These are phyloP conservation scores for Gasterosteus aculeatus DNA, from an alignment of 2,113 vertebrate genomes.

Conservation along the genomic window DNA sequence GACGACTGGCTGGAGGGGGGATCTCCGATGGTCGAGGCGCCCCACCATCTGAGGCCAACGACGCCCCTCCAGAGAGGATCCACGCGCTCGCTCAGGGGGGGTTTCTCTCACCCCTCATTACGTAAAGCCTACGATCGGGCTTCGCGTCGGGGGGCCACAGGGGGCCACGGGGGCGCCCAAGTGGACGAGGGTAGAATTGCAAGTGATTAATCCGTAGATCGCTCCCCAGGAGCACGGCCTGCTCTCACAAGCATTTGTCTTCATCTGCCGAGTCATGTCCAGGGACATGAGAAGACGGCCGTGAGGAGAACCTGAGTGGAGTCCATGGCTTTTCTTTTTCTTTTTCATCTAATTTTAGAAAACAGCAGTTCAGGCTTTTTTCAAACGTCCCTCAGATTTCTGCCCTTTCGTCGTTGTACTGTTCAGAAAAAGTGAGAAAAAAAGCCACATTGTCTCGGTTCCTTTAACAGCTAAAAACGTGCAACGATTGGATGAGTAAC, in stretches of 20 bases:
- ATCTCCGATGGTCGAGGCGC: slow-evolving; percentile 55
- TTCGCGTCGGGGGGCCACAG: slow-evolving; percentile 64
- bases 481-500: slow-evolving; percentile 51
- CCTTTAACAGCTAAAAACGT: slow-evolving; percentile 52
- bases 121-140: background rate
- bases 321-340: background rate
- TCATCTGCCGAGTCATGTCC: slow-evolving; percentile 77
- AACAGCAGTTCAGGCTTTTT: slow-evolving; percentile 1
- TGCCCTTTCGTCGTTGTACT: slow-evolving; percentile 9
- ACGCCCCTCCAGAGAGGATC: slow-evolving; percentile 64
- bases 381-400: background rate
- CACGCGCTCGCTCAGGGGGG: slow-evolving; percentile 53
- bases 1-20: slow-evolving; percentile 43
- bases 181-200: slow-evolving; percentile 79
- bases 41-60: slow-evolving; percentile 56
- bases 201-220: slow-evolving; percentile 78
- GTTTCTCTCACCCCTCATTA: slow-evolving; percentile 61
- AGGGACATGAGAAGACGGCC: slow-evolving; percentile 65
- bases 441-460: background rate
- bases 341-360: slow-evolving; percentile 8
- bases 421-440: background rate
- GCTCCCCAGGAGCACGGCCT: slow-evolving; percentile 67
- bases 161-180: slow-evolving; percentile 72
- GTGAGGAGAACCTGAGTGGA: slow-evolving; percentile 32
- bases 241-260: slow-evolving; percentile 78